These are phyloP conservation scores for Notolepis coatsorum DNA, from an alignment of 2,797 vertebrate genomes.

Conservation along the genomic window DNA sequence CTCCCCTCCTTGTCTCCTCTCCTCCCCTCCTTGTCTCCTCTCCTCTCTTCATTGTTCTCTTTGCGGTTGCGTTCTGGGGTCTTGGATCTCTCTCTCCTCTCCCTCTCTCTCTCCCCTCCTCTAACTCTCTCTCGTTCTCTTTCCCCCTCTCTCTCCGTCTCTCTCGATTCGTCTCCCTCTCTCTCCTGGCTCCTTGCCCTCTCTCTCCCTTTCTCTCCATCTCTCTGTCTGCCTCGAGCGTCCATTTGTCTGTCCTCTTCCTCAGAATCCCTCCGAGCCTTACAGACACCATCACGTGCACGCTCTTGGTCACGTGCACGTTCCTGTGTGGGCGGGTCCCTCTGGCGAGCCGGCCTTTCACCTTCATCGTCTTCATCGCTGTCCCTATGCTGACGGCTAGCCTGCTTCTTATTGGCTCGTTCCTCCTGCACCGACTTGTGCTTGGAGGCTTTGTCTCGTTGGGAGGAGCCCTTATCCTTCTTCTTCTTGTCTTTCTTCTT, in stretches of 20 bases:
- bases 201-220: slow-evolving; percentile 60
- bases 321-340: not conserved
- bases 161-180: not conserved
- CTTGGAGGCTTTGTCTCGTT: slow-evolving; percentile 56
- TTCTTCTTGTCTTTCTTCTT: no score
- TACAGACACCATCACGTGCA: not conserved
- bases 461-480: slow-evolving; percentile 47
- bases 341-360: not conserved
- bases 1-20: no score
- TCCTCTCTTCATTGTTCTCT: not conserved
- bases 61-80: not conserved
- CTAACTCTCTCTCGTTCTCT: not conserved
- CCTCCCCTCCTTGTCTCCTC: not conserved
- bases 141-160: not conserved
- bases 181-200: not conserved
- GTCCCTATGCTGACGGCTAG: slow-evolving; percentile 67
- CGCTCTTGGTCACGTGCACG: not conserved
- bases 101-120: not conserved
- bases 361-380: slow-evolving; percentile 44
- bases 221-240: slow-evolving; percentile 43
- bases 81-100: not conserved
- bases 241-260: slow-evolving; percentile 40
- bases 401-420: slow-evolving; percentile 56
- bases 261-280: slow-evolving; percentile 22
- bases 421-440: slow-evolving; percentile 72